Base-by-base conservation (phyloP, 2,888 invertebrate genomes). In the Chloroclysta siterata region DNA sequence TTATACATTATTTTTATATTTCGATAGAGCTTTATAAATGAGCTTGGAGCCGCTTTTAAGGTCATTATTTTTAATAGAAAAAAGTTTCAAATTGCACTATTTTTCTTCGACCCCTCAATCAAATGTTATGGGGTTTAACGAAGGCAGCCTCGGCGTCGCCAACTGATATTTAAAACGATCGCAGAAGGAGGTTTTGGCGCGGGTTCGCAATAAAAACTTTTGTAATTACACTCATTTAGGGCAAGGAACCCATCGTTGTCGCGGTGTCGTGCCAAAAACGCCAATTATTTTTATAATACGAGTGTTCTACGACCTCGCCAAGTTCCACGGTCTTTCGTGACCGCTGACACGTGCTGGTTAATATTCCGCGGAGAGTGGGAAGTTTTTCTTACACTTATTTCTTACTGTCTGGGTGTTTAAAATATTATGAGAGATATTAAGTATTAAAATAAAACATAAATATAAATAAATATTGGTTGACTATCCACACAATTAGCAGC, bases 141-240 rank as follows among this genome's bases (percentile, higher is more conserved):
- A 70, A 68, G 72, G 65, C 69, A 72, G 80, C 71, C 70, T 77
- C 63, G 73, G 69, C 66, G 77, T 74, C 79, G 78, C 75, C 75
- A 77, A 71, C 74, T 59, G 70, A 76, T 77, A 78, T 78, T 61
- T 65, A 51, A 65, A 61, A 74, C 73, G 78, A 81, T 81, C 77
- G 81, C 80, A 77, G 79, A 85, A 83, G 80, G 79, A 84, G 83
- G 81, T 87, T 89, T 89, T 90, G 91, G 90, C 90, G 82, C 84
- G 78, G 85, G 79, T 87, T 84, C 82, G 89, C 84, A 88, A 90
- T 93, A 90, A 92, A 92, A 92, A 92, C 91, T 93, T 92, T 90
- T 84, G 85, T 91, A 91, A 93, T 92, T 91, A 88, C 85, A 82
- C 88, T 89, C 89, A 90, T 92, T 92, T 88, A 85, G 87, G 83